Conservation (phyloP, 2,113 vertebrate species). For the Thunnus maccoyii region DNA sequence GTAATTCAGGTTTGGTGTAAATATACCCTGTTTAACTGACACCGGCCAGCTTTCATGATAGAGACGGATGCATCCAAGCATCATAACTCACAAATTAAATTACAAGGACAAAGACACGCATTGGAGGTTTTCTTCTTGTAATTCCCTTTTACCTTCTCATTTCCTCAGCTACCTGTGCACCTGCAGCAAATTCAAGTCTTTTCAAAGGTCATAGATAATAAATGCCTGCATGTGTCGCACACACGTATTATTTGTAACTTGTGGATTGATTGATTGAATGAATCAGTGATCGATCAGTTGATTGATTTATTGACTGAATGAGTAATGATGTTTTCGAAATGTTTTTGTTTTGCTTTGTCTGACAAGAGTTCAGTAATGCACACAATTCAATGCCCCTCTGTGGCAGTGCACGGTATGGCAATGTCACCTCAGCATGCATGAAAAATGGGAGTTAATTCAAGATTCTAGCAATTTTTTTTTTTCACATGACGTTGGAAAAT, state of each 20-base stretch:
- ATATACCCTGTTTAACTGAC: slow-evolving; percentile 57
- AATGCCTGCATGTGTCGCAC: background rate
- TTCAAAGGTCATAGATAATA: slow-evolving; percentile 23
- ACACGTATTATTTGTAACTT: background rate
- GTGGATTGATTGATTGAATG: slow-evolving; percentile 43
- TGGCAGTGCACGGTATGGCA: slow-evolving; percentile 22
- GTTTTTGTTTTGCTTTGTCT: slow-evolving; percentile 13
- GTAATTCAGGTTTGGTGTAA: slow-evolving; percentile 64
- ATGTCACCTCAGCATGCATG: background rate
- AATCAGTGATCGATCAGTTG: background rate
- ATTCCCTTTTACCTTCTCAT: slow-evolving; percentile 65
- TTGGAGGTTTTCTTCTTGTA: slow-evolving; percentile 39
- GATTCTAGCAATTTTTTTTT: background rate
- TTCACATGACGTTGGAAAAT: background rate
- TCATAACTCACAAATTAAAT: slow-evolving; percentile 59
- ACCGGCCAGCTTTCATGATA: slow-evolving; percentile 48
- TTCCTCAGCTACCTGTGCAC: slow-evolving; percentile 43
- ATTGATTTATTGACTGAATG: slow-evolving; percentile 25
- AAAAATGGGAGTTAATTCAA: background rate
- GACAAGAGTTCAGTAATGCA: background rate
- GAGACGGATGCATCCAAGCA: slow-evolving; percentile 49
- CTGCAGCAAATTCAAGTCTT: slow-evolving; percentile 21
- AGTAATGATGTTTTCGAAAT: slow-evolving; percentile 11
- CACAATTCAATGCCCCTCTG: slow-evolving; percentile 20
- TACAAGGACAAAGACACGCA: slow-evolving; percentile 50